Conservation (phyloP, 2,113 vertebrate species). For the Spea multiplicata region DNA sequence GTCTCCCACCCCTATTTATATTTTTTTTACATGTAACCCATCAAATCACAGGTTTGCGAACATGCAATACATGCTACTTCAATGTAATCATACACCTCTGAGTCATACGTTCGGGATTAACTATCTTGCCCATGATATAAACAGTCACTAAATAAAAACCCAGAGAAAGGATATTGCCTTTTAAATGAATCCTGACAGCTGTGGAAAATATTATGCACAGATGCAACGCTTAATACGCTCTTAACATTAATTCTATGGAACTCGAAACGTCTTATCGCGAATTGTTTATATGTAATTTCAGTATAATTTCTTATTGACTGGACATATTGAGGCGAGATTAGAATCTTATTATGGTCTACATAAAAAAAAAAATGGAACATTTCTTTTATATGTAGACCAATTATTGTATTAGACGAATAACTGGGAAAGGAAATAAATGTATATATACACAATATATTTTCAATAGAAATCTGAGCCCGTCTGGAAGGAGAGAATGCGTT, state of each 20-base stretch:
- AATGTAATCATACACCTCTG: constrained; percentile 65
- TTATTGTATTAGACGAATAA: constrained; percentile 65
- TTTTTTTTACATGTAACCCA: constrained; percentile 25
- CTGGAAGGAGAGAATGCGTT: constrained; percentile 58
- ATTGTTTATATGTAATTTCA: constrained; percentile 57
- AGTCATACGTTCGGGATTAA: constrained; percentile 68
- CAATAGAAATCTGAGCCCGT: constrained; percentile 62
- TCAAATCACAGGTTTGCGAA: constrained; percentile 37
- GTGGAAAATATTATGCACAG: constrained; percentile 71
- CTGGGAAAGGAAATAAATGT: constrained; percentile 70
- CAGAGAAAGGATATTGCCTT: constrained; percentile 71
- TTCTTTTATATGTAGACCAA: constrained; percentile 36
- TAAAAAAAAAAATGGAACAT: constrained; percentile 67
- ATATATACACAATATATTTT: constrained; percentile 62
- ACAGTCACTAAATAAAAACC: constrained; percentile 69
- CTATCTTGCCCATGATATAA: constrained; percentile 66
- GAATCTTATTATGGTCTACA: constrained; percentile 73
- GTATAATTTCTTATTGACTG: constrained; percentile 67
- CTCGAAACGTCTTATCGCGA: constrained; percentile 59
- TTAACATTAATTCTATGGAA: constrained; percentile 62
- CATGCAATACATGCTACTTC: constrained; percentile 57
- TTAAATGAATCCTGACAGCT: constrained; percentile 74
- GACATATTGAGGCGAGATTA: constrained; percentile 70
- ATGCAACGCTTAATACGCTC: constrained; percentile 61
- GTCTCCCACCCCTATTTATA: constrained; percentile 13